Evolutionary conservation across 92 coral and sea anemone genomes (phyloP), one percentile per base, ranked within the genome.

Genomic region (Phymanthus crucifer): DNA sequence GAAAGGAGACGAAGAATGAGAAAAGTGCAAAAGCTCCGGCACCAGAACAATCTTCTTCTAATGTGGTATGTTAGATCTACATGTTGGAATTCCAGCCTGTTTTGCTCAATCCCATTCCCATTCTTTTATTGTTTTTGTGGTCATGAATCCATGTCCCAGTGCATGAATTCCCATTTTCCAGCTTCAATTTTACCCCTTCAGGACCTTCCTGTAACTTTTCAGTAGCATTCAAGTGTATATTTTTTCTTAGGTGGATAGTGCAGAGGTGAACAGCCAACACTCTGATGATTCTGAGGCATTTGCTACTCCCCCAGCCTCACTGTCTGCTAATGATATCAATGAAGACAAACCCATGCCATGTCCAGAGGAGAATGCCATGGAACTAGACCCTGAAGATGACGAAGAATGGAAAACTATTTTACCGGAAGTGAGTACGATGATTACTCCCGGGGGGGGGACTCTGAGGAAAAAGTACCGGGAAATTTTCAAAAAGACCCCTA

Each of bases 401-500:
- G 90, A 93, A 14, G 93, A 90, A 29, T 95, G 99, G 99, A 95
- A 90, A 38, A 67, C 93, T 1, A 93, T 95, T 72, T 85, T 95
- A 86, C 99, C 99, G 0, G 84, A 91, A 80, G 99, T 95, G 66
- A 2, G 87, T 45, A 54, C 5, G n/a, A 29, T n/a, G 7, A 21
- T 38, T 38, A 38, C 45, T 0, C 45, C 45, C 45, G n/a, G n/a
- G n/a, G n/a, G n/a, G n/a, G n/a, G n/a, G n/a, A n/a, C n/a, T n/a
- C n/a, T n/a, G n/a, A n/a, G n/a, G n/a, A n/a, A n/a, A n/a, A n/a
- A n/a, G n/a, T n/a, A n/a, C n/a, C n/a, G n/a, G n/a, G n/a, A n/a
- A n/a, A n/a, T n/a, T n/a, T n/a, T n/a, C n/a, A n/a, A n/a, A n/a
- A n/a, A n/a, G n/a, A n/a, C n/a, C n/a, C n/a, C n/a, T n/a, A n/a